Base-by-base conservation (phyloP, 1,140 invertebrate genomes). In the Melanaphis sacchari region DNA sequence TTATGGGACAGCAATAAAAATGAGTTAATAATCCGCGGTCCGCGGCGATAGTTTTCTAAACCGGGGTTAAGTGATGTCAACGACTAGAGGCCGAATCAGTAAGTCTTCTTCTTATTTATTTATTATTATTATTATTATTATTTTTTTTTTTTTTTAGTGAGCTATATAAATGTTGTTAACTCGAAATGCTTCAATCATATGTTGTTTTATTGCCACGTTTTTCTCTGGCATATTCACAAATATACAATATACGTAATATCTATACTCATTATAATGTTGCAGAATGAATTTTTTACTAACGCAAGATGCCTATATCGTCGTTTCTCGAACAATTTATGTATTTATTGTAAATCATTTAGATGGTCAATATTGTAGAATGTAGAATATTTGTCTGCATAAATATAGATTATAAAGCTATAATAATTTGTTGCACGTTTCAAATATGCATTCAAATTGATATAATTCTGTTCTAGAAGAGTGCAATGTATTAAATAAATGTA, bases 31-130 rank as follows among this genome's bases (percentile, higher is more conserved):
- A 93, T 93, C 91, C 91, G 81, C 91, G 43, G 91, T 92, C 66
- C 91, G 38, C 81, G 91, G 81, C 91, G 49, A 93, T 54, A 41
- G 91, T 93, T 93, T 93, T 93, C 15, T 93, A 93, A 93, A 93
- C 91, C 91, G 91, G 91, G 91, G 91, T 93, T 93, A 93, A 93
- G 91, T 93, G 91, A 52, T 93, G 91, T 93, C 91, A 93, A 93
- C 91, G 81, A 93, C 91, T 93, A 93, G 91, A 93, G 91, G 91
- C 91, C 91, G 91, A 93, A 93, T 93, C 91, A 93, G 91, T 93
- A 92, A 38, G 31, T 36, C n/a, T 21, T 9, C 9, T 26, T 24
- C 18, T n/a, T 87, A 15, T 46, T 22, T 2, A 36, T 59, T 59
- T 31, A 31, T 59, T 59, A 59, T 59, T 31, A 59, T 40, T 54